Conservation (phyloP, 2,888 invertebrate genomes). For the Patella ulyssiponensis region DNA sequence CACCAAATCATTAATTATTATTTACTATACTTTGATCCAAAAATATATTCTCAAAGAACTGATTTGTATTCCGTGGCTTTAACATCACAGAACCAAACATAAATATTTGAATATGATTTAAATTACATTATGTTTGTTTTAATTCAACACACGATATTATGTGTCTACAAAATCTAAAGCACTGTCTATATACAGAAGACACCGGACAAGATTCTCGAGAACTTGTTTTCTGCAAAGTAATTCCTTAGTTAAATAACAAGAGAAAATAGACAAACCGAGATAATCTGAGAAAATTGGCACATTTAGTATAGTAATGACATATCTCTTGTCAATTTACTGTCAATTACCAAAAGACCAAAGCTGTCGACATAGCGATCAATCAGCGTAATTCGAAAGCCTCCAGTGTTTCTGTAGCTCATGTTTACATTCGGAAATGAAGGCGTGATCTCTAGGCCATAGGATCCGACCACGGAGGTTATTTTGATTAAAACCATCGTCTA, state of each 20-base stretch:
- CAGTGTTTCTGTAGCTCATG: not conserved
- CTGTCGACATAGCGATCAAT: not conserved
- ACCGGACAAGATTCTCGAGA: not conserved
- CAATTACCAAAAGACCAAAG: slow-evolving; percentile 7
- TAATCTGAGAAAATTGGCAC: slow-evolving; percentile 1
- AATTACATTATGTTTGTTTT: not conserved
- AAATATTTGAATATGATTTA: not conserved
- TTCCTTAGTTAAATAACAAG: not conserved
- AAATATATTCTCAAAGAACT: no score
- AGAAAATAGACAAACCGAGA: not conserved
- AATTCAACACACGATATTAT: not conserved
- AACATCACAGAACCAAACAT: no score
- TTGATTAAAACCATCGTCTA: slow-evolving; percentile 1
- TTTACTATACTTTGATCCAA: no score
- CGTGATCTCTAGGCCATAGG: not conserved
- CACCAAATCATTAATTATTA: no score
- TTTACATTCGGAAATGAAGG: not conserved
- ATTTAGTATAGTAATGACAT: not conserved
- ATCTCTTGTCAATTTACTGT: slow-evolving; percentile 5
- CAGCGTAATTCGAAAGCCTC: not conserved
- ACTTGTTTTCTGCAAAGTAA: not conserved
- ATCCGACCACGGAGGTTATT: not conserved
- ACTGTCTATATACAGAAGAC: not conserved
- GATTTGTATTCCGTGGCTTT: no score
- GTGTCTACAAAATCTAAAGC: not conserved